Evolutionary conservation across 2,797 vertebrate genomes (phyloP).

Genomic region (Bovichtus variegatus): DNA sequence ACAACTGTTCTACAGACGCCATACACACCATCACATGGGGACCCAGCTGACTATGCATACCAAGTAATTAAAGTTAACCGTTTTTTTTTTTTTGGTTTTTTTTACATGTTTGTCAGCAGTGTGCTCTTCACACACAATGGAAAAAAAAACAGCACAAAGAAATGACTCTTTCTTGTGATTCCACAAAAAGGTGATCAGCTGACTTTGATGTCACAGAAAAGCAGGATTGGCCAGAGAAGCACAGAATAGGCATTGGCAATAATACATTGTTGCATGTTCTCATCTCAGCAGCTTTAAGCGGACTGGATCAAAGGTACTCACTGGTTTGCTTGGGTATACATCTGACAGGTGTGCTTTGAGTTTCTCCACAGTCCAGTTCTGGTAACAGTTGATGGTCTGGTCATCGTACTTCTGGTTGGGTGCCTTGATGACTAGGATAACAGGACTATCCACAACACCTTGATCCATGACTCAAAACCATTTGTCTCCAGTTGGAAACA

Average conservation of each 20-base stretch:
- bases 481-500: constrained; percentile 44
- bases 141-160: background rate
- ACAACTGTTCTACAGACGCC: background rate
- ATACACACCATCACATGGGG: background rate
- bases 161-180: background rate
- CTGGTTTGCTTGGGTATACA: constrained; percentile 95
- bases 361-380: constrained; percentile 95
- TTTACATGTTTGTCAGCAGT: background rate
- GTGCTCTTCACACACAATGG: background rate
- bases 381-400: constrained; percentile 93
- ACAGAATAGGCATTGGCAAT: background rate
- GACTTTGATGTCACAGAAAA: background rate
- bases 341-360: constrained; percentile 92
- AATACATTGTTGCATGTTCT: background rate
- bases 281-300: background rate
- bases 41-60: background rate
- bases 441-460: constrained; percentile 87
- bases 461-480: constrained; percentile 86
- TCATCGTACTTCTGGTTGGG: constrained; percentile 97
- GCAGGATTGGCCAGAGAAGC: rapidly evolving
- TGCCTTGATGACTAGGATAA: constrained; percentile 93
- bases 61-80: background rate
- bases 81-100: background rate
- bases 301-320: constrained; percentile 77
- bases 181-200: constrained; percentile 6